Evolutionary conservation across 2,888 invertebrate species (phyloP), one percentile per base, ranked within the genome.

Genomic region (Plemyria rubiginata): DNA sequence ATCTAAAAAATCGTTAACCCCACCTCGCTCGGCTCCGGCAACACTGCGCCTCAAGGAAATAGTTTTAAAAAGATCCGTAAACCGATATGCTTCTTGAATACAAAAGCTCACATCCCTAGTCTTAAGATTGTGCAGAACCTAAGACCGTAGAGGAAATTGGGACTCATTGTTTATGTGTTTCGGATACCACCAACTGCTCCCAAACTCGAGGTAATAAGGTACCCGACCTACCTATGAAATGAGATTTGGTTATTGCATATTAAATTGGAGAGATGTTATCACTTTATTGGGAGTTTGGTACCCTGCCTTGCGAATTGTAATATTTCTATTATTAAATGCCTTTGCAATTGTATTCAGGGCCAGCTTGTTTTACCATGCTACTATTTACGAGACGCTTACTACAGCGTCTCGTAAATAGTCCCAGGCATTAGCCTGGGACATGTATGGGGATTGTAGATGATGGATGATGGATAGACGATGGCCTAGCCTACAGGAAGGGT

Each of bases 151-250:
- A 72, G 82, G 84, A 84, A 83, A 84, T 84, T 83, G 81, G 79
- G 76, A 74, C 72, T 77, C 79, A 82, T 80, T 82, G 81, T 84
- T 84, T 84, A 83, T 83, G 82, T 78, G 75, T 82, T 80, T 77
- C 80, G 80, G 79, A 76, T 76, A 69, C 71, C 68, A 62, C 59
- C 45, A 59, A 68, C 70, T 67, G 68, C 66, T 57, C 49, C 67
- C 60, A 65, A 63, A 62, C 63, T 67, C 60, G 43, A 57, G 60
- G 64, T 79, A 78, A 77, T 78, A 76, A 75, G 70, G 67, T 75
- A 65, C 62, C 62, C 66, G 51, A 58, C 64, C 65, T 62, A 54
- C 64, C 65, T 62, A 54, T 55, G 75, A 71, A 72, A 62, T 64
- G 60, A 70, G 70, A 63, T 67, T 68, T 65, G 62, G 69, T 53